Evolutionary conservation across 2,888 invertebrate genomes (phyloP).

Genomic region (Dyspetes luteomarginatus): DNA sequence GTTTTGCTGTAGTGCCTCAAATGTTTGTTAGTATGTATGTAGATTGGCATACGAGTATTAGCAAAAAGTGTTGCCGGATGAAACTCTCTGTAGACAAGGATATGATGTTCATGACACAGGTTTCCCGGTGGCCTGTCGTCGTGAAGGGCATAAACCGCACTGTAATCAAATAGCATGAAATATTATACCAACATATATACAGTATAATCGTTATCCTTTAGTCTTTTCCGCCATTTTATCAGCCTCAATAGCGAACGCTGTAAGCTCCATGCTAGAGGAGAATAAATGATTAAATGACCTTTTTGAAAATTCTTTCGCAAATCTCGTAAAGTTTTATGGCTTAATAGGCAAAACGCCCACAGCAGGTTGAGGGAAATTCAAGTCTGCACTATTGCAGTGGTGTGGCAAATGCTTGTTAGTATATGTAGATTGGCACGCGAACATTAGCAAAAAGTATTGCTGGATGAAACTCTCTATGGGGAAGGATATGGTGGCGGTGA

Average conservation of each 20-base stretch:
- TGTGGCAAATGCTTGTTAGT: not conserved
- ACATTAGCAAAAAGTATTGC: slow-evolving; percentile 10
- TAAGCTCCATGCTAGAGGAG: not conserved
- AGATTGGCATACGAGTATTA: slow-evolving; percentile 11
- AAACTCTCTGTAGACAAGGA: slow-evolving; percentile 1
- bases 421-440: slow-evolving; percentile 7
- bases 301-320: not conserved
- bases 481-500: not conserved
- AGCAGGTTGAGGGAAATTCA: not conserved
- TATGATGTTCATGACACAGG: not conserved
- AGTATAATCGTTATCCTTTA: too few species aligned
- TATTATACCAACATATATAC: too few species aligned
- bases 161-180: too few species aligned
- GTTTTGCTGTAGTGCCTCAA: not conserved
- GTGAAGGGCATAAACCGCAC: too few species aligned
- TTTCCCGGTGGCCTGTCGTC: slow-evolving; percentile 1
- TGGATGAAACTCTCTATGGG: not conserved
- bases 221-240: not conserved
- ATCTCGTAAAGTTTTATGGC: slow-evolving; percentile 1
- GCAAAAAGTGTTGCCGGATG: slow-evolving; percentile 4
- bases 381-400: not conserved
- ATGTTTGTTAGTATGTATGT: not conserved
- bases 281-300: not conserved
- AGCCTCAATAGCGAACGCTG: not conserved
- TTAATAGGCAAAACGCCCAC: not conserved